Conservation (phyloP, 2,888 invertebrate species). For the Laspeyria flexula region DNA sequence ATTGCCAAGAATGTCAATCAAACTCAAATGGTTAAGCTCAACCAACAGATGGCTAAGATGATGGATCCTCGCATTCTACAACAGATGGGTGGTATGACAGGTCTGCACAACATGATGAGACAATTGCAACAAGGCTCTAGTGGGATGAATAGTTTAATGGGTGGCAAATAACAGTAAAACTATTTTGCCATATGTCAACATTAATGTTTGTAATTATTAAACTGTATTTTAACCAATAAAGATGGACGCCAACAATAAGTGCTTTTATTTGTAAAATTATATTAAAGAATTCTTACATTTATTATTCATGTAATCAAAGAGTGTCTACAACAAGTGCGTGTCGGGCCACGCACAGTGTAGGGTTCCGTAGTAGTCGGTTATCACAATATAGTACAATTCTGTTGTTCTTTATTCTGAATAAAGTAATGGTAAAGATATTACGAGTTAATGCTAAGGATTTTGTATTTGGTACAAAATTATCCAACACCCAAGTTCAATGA, state of each 20-base stretch:
- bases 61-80: constrained; percentile 99
- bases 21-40: constrained; percentile 99
- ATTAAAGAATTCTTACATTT: too few species aligned
- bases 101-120: constrained; percentile 98
- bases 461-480: too few species aligned
- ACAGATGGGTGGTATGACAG: constrained; percentile 98
- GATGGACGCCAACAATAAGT: constrained; percentile 17
- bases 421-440: too few species aligned
- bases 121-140: constrained; percentile 91
- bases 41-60: constrained; percentile 99
- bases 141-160: constrained; percentile 87
- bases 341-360: too few species aligned
- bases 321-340: too few species aligned
- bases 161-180: constrained; percentile 81
- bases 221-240: constrained; percentile 49
- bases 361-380: too few species aligned
- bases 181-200: constrained; percentile 35
- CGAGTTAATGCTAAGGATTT: too few species aligned
- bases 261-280: neutral
- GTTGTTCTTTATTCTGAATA: too few species aligned
- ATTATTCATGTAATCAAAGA: too few species aligned
- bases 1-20: constrained; percentile 99
- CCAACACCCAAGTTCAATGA: too few species aligned
- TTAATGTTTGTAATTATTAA: constrained; percentile 32
- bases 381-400: too few species aligned